Base-by-base conservation (phyloP, 2,888 invertebrate species). In the Aplocera efformata region DNA sequence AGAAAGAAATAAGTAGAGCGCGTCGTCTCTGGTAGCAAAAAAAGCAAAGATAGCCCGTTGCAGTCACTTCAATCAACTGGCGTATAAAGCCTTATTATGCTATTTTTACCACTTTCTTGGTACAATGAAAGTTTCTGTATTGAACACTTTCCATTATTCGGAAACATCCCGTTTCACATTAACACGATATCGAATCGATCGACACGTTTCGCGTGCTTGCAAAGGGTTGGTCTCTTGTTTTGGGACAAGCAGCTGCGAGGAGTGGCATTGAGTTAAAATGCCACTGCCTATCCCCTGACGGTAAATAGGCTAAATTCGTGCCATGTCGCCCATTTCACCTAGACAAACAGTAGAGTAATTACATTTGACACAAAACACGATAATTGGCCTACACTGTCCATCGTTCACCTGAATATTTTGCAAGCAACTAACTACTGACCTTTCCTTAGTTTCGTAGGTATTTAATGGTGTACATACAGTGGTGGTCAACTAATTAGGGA, bases 221-320 rank as follows among this genome's bases (percentile, higher is more conserved):
- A 66, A 72, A 63, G 77, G 80, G 77, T 77, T 72, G 68, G 79
- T 58, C 67, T 60, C 58, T 59, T 56, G 63, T 60, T 63, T 33
- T 37, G 45, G 50, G 39, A 34, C 40, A 22, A 40, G 10, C 40
- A 28, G 20, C 28, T 20, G 25, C 22, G 44, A 61, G 74, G 77
- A 52, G 74, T 60, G 74, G 66, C 62, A 50, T 35, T 53, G 58
- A 52, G 50, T 56, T 57, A 56, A 63, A 60, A 60, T 51, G 45
- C 53, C 51, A 32, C 48, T 48, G 40, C 53, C 55, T 61, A 64
- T 62, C 60, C 60, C 59, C 52, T 33, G 20, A 21, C 41, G 49
- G 51, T 58, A 72, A 68, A 68, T 73, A 67, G 76, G 79, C 75
- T 69, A 71, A 69, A 58, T 58, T 63, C 58, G 63, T 69, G 67